Conservation (phyloP, 2,797 vertebrate genomes). For the Tiaroga cobitis region DNA sequence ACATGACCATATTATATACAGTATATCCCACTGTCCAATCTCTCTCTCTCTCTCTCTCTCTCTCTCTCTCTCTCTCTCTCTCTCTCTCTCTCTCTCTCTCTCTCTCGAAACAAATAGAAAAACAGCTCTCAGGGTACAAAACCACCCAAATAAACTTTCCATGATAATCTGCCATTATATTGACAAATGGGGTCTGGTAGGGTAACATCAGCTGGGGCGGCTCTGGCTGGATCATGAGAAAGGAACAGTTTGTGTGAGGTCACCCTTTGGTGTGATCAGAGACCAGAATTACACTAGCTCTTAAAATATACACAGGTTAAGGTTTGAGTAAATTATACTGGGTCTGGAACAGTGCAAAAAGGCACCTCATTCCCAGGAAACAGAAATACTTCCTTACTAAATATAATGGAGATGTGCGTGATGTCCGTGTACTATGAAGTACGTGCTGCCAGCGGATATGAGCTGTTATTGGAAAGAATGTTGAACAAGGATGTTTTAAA, state of each 20-base stretch:
- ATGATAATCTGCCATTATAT: not conserved
- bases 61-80: no score
- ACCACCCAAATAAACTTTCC: not conserved
- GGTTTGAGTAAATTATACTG: not conserved
- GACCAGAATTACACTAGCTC: conserved; percentile 10
- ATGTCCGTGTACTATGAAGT: not conserved
- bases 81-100: not conserved
- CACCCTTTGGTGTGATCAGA: conserved; percentile 10
- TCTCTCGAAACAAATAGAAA: not conserved
- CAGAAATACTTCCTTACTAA: conserved; percentile 24
- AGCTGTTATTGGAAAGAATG: conserved; percentile 1
- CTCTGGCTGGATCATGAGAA: conserved; percentile 29
- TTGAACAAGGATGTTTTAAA: not conserved
- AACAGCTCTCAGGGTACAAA: not conserved
- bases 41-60: no score
- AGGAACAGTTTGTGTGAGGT: conserved; percentile 29
- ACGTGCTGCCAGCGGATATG: not conserved
- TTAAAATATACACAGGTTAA: conserved; percentile 13
- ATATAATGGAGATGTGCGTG: conserved; percentile 15
- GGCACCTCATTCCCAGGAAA: conserved; percentile 26
- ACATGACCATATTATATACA: conserved; percentile 29
- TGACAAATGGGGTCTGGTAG: not conserved
- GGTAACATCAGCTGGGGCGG: not conserved
- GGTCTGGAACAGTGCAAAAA: conserved; percentile 11
- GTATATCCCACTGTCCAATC: not conserved